Conservation (phyloP, 2,888 invertebrate genomes). For the Agapetus fuscipes region DNA sequence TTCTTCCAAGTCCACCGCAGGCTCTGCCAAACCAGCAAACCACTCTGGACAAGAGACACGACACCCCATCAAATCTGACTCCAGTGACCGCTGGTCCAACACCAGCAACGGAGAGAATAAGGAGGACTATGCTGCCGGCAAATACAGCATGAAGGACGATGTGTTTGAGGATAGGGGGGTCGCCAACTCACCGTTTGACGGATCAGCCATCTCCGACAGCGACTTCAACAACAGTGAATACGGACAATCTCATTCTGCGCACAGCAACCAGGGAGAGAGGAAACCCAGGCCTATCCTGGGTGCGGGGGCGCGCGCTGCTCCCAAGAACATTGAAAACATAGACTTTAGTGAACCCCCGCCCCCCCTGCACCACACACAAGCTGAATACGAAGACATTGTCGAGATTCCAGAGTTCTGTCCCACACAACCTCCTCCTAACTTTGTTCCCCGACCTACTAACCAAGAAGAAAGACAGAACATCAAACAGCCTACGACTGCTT, state of each 20-base stretch:
- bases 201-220: conserved; percentile 10
- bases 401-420: conserved; percentile 17
- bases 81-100: conserved; percentile 19
- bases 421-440: conserved; percentile 18
- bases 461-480: not conserved
- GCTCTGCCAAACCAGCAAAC: not conserved
- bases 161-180: conserved; percentile 15
- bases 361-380: conserved; percentile 1
- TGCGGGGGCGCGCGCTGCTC: conserved; percentile 12
- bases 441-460: conserved; percentile 3
- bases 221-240: conserved; percentile 9
- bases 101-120: conserved; percentile 16
- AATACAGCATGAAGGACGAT: conserved; percentile 13
- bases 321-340: too few relatives aligned
- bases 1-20: not conserved
- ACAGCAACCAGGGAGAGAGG: conserved; percentile 8
- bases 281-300: conserved; percentile 20
- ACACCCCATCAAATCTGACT: conserved; percentile 16
- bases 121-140: not conserved
- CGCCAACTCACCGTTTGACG: conserved; percentile 11
- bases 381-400: conserved; percentile 2
- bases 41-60: too few relatives aligned
- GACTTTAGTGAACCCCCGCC: conserved; percentile 13
- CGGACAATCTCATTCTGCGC: not conserved
- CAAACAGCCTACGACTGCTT: conserved; percentile 8